Conservation (phyloP, 2,113 vertebrate genomes). For the Tachycineta bicolor region DNA sequence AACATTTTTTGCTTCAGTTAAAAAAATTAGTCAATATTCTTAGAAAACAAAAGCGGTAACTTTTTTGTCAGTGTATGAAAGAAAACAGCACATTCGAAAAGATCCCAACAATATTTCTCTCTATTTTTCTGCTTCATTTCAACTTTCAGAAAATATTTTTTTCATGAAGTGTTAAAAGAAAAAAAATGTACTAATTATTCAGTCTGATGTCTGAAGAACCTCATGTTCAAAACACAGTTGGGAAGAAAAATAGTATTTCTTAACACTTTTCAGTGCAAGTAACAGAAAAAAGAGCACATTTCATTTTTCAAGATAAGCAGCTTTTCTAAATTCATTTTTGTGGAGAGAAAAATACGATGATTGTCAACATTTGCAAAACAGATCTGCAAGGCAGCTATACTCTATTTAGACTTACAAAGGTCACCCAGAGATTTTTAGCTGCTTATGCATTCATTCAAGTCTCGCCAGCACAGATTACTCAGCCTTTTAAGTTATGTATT, state of each 20-base stretch:
- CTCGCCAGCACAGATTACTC: neutral
- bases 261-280: neutral
- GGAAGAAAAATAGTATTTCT: neutral
- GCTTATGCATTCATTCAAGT: neutral
- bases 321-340: neutral
- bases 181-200: neutral
- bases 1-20: neutral
- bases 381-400: conserved; percentile 1
- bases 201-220: neutral
- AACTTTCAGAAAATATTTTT: neutral
- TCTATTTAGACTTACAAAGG: conserved; percentile 25
- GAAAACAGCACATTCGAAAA: neutral
- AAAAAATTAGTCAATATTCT: neutral
- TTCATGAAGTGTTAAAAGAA: neutral
- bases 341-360: neutral
- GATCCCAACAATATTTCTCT: neutral
- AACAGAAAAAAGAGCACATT: neutral
- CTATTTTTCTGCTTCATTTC: neutral
- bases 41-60: neutral
- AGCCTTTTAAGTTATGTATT: neutral
- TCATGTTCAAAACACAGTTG: neutral
- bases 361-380: neutral
- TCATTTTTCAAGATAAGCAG: neutral
- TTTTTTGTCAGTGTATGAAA: neutral
- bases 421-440: conserved; percentile 13